Evolutionary conservation across 30 jellyfish, hydroid and myxozoan genomes (phyloP).

Genomic region (Pseudorhiza aurosa): DNA sequence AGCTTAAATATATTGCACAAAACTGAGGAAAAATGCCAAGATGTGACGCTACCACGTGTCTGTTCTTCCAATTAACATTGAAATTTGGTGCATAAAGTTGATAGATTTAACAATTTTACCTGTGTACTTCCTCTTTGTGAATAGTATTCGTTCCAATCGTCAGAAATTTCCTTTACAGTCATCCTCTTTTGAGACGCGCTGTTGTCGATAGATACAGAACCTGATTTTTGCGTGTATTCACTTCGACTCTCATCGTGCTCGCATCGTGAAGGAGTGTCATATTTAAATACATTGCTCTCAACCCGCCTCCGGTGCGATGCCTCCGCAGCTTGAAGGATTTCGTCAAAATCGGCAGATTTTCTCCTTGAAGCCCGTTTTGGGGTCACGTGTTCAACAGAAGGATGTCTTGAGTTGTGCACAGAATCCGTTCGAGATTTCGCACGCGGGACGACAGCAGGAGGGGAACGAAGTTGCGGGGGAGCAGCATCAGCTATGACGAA

Average conservation of each 20-base stretch:
- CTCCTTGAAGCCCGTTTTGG: not conserved
- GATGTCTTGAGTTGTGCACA: not conserved
- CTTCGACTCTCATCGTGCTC: not conserved
- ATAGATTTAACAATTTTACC: too few species aligned
- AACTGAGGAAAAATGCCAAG: too few species aligned
- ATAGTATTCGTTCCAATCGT: conserved; percentile 36
- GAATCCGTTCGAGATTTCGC: not conserved
- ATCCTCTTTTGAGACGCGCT: not conserved
- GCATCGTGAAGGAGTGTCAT: not conserved
- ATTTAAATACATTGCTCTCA: conserved; percentile 12
- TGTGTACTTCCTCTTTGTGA: conserved; percentile 3
- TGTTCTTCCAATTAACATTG: too few species aligned
- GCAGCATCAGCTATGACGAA: too few species aligned
- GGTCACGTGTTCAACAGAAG: not conserved
- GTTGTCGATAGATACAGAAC: not conserved
- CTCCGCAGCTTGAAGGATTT: conserved; percentile 18
- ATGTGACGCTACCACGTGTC: too few species aligned
- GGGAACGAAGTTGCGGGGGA: too few species aligned
- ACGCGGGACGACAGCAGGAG: not conserved
- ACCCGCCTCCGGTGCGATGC: conserved; percentile 40
- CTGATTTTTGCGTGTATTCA: not conserved
- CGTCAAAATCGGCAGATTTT: conserved; percentile 2
- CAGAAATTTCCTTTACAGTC: conserved; percentile 32
- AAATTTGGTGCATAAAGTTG: too few species aligned
- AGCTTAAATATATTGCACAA: too few species aligned